A percentile compares a stretch with the other conserved stretches of the same genome.
These are phyloP conservation scores for Porphyrio hochstetteri DNA, from an alignment of 2,113 vertebrate genomes.

Conservation along the genomic window DNA sequence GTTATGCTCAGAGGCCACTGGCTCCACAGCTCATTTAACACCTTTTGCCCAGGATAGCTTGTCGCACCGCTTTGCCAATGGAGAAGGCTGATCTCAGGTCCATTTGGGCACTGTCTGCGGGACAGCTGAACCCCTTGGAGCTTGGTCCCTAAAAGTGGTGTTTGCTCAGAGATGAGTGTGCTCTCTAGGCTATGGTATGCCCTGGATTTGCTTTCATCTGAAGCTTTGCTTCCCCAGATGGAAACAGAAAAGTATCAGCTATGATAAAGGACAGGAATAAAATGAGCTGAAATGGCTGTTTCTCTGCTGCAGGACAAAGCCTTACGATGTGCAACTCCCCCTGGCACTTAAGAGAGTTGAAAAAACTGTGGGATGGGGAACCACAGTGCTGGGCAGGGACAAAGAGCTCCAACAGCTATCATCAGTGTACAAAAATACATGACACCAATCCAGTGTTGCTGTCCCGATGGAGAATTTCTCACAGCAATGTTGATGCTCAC, in stretches of 20 bases:
- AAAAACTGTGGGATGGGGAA: background rate
- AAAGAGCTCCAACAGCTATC: background rate
- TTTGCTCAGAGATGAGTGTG: background rate
- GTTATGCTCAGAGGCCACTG: background rate
- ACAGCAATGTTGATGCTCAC: background rate
- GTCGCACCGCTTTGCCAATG: background rate
- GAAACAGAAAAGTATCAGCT: background rate
- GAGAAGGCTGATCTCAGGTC: background rate
- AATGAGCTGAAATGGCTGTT: background rate
- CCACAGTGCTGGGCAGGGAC: background rate
- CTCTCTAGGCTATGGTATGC: background rate
- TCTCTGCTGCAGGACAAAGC: background rate
- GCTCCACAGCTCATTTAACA: background rate
- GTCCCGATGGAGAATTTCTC: background rate
- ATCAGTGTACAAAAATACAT: background rate
- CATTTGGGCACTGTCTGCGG: background rate
- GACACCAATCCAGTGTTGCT: background rate
- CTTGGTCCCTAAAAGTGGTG: background rate
- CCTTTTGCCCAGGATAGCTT: background rate
- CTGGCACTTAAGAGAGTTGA: background rate
- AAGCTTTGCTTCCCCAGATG: background rate
- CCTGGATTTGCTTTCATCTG: background rate
- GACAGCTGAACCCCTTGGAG: background rate
- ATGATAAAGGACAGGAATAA: background rate
- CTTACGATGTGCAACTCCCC: background rate